phyloP scores from a whole-genome alignment of 1,140 invertebrate species.

The Eriosoma lanigerum region DNA sequence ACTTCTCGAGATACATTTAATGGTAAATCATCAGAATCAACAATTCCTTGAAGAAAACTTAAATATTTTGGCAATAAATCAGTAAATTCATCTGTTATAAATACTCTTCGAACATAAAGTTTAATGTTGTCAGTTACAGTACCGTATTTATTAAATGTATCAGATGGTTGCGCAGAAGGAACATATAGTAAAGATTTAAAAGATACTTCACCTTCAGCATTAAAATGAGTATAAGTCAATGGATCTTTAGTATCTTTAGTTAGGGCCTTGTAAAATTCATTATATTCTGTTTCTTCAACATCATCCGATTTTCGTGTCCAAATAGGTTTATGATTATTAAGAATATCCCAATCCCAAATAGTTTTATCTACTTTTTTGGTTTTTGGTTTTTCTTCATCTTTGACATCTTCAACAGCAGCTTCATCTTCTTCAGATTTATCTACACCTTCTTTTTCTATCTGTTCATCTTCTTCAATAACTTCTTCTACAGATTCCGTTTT shows the following conservation, averaged over 20 bases:
- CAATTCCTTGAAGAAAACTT: conserved; percentile 91
- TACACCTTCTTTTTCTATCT: conserved; percentile 58
- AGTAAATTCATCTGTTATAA: conserved; percentile 99
- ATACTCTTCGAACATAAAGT: conserved; percentile 93
- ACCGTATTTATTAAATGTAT: conserved; percentile 93
- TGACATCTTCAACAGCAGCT: conserved; percentile 67
- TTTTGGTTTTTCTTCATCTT: conserved; percentile 78
- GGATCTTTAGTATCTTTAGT: conserved; percentile 90
- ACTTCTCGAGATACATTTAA: conserved; percentile 98
- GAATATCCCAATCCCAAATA: conserved; percentile 95
- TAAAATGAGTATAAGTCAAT: conserved; percentile 89
- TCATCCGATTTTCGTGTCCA: conserved; percentile 92
- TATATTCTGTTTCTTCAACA: conserved; percentile 85
- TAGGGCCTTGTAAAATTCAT: conserved; percentile 90
- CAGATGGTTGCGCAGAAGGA: conserved; percentile 83
- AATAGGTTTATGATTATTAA: conserved; percentile 96
- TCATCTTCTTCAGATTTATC: conserved; percentile 61
- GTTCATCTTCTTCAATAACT: conserved; percentile 59
- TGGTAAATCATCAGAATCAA: conserved; percentile 99
- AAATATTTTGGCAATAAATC: conserved; percentile 99
- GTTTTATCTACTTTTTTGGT: conserved; percentile 95
- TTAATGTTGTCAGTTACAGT: conserved; percentile 94
- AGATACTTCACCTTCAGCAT: conserved; percentile 97
- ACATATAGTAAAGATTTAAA: conserved; percentile 96
- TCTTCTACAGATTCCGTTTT: conserved; percentile 78